phyloP scores from a whole-genome alignment of 1,140 invertebrate genomes.

The Neodiprion virginianus region DNA sequence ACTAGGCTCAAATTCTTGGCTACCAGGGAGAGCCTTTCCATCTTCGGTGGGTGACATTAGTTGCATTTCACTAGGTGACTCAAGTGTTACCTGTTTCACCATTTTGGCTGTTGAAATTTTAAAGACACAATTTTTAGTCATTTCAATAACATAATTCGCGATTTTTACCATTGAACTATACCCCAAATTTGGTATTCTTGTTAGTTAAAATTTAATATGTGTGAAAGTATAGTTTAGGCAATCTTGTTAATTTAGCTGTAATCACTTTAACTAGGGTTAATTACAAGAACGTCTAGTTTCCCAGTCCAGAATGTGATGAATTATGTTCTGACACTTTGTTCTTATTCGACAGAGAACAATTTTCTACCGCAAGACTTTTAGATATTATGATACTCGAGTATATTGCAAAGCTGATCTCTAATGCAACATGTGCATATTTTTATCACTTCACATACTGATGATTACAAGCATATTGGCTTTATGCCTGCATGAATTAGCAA shows the following conservation, averaged over 20 bases:
- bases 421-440: too few relatives aligned
- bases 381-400: too few relatives aligned
- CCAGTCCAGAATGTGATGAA: too few relatives aligned
- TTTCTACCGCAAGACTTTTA: too few relatives aligned
- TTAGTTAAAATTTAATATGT: background rate
- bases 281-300: background rate
- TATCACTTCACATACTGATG: too few relatives aligned
- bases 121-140: background rate
- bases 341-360: too few relatives aligned
- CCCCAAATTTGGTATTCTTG: background rate
- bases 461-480: too few relatives aligned
- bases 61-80: constrained; percentile 20
- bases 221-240: background rate
- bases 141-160: background rate
- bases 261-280: background rate
- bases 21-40: constrained; percentile 7
- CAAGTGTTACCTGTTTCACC: background rate
- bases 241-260: background rate
- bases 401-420: too few relatives aligned
- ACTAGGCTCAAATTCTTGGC: constrained; percentile 50
- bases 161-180: background rate
- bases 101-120: background rate
- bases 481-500: too few relatives aligned
- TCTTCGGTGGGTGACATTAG: constrained; percentile 19
- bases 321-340: too few relatives aligned